Evolutionary conservation across 2,797 vertebrate species (phyloP).

Genomic region (Podarcis siculus): DNA sequence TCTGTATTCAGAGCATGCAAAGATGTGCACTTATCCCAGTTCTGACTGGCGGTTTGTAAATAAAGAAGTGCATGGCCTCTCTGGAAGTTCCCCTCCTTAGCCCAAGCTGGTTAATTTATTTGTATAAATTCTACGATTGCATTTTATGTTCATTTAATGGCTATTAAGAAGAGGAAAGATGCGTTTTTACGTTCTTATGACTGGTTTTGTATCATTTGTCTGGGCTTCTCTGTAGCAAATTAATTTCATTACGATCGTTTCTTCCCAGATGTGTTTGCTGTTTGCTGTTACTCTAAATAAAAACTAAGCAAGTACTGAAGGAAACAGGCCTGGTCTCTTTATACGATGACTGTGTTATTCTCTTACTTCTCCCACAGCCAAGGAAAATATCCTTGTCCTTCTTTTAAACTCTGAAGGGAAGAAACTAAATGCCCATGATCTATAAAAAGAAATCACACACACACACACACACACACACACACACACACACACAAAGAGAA

Average conservation of each 20-base stretch:
- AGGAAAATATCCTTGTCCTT: neutral
- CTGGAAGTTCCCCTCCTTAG: slow-evolving; percentile 15
- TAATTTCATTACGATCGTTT: slow-evolving; percentile 50
- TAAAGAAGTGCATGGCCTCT: neutral
- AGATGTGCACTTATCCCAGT: neutral
- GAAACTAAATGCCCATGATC: accelerated
- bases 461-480: neutral
- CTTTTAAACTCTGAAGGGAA: neutral
- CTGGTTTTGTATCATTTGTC: slow-evolving; percentile 28
- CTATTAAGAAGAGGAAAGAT: slow-evolving; percentile 49
- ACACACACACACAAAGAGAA: neutral
- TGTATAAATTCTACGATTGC: slow-evolving; percentile 40
- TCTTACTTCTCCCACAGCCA: neutral
- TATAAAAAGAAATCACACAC: slow-evolving; percentile 9
- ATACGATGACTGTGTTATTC: neutral
- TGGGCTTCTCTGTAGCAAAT: slow-evolving; percentile 30
- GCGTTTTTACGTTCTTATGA: slow-evolving; percentile 54
- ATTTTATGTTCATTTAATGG: slow-evolving; percentile 45
- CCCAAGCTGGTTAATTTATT: slow-evolving; percentile 39
- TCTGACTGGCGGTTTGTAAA: slow-evolving; percentile 22
- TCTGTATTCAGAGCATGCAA: neutral
- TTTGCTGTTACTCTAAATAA: slow-evolving; percentile 31
- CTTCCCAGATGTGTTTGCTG: slow-evolving; percentile 62
- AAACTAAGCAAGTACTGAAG: slow-evolving; percentile 23
- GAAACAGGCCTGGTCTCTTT: neutral